Conservation (phyloP, 2,113 vertebrate genomes). For the Nicator chloris region DNA sequence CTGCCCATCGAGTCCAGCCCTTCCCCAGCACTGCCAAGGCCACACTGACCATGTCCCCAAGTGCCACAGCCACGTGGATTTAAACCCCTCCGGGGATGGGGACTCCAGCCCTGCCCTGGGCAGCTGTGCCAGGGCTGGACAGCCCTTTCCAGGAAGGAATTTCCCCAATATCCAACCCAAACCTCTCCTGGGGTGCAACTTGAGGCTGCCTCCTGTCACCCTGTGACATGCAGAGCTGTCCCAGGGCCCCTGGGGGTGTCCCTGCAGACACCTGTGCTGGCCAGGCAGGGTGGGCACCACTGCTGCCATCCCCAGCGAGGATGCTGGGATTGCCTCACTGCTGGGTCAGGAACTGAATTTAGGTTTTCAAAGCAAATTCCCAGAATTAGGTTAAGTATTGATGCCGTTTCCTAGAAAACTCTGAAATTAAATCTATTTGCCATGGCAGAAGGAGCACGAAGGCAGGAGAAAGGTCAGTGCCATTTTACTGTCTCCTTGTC, state of each 20-base stretch:
- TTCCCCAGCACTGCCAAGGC: not conserved
- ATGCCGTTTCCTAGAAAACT: not conserved
- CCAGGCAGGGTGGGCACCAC: not conserved
- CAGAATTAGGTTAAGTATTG: not conserved
- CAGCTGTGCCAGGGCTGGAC: not conserved
- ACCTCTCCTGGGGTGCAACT: rapidly evolving
- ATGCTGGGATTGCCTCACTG: rapidly evolving
- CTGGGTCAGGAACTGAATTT: not conserved
- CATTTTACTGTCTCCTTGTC: not conserved
- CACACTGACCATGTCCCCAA: rapidly evolving
- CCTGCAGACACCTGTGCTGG: too few species aligned
- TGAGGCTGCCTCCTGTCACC: not conserved
- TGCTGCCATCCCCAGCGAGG: rapidly evolving
- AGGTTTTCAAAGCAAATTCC: not conserved
- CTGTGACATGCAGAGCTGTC: not conserved
- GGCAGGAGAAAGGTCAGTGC: not conserved
- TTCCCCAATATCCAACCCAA: rapidly evolving
- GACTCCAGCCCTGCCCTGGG: not conserved
- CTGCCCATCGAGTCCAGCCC: rapidly evolving
- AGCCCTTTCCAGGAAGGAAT: rapidly evolving
- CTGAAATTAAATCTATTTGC: slow-evolving; percentile 8
- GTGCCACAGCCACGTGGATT: not conserved
- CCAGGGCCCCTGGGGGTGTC: not conserved
- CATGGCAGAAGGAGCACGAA: not conserved
- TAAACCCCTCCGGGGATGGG: not conserved